Base-by-base conservation (phyloP, 2,113 vertebrate genomes). In the Solenodon paradoxus region DNA sequence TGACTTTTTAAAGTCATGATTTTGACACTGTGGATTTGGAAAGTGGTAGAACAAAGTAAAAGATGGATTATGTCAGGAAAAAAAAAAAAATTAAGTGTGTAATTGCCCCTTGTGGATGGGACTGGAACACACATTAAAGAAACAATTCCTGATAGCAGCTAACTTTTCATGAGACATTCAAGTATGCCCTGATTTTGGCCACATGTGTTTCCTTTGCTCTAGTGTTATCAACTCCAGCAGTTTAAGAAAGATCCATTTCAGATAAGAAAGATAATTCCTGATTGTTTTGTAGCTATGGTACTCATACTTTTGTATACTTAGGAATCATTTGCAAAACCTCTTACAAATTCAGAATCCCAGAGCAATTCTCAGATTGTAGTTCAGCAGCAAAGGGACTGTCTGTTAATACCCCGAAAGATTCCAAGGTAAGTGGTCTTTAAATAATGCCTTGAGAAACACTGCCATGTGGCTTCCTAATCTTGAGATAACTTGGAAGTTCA, bases 11-110 rank as follows among this genome's bases (percentile, higher is more conserved):
- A 84, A 63, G 26, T 15, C 57, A 26, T 57, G 57, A 79, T 55
- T 91, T 96, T 92, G 45, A 86, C 22, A 22, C 10, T 57, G 9
- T 69, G n/a, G 47, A 61, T 95, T 94, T 96, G 42, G 45, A 55
- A 91, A 53, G 15, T 85, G 45, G 51, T 57, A 91, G 59, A 66
- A 15, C 15, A 80, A 93, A 53, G n/a, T 55, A 61, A 71, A 38
- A n/a, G n/a, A 42, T 51, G 40, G 32, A 64, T 92, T 80, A 64
- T 75, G 53, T 55, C 49, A 64, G 22, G 38, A 85, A 89, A 71
- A 42, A 15, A 28, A 38, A 85, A 89, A 71, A 42, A 15, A 28
- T 87, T 2, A 53, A 30, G 24, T 75, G 30, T 87, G 45, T 69
- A 49, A 81, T 75, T 72, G 32, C 74, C 35, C 42, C 26, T 87